These are phyloP conservation scores for Platorchestia sp. DNA, from an alignment of 1,140 invertebrate genomes.

Conservation along the genomic window DNA sequence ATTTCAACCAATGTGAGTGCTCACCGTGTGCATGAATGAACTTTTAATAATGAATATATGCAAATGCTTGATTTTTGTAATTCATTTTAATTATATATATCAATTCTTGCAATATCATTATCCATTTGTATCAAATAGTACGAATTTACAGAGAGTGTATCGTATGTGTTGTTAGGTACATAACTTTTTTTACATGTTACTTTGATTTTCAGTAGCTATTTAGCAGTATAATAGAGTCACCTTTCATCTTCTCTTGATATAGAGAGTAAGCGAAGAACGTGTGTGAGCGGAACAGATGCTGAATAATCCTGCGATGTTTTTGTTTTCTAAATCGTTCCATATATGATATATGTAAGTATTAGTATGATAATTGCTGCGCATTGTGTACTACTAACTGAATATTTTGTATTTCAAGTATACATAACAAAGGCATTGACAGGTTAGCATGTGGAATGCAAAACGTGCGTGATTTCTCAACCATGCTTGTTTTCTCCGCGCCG, in stretches of 20 bases:
- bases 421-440: background rate
- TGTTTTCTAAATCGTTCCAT: background rate
- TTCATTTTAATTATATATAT: no score
- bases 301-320: slow-evolving; percentile 12
- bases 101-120: no score
- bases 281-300: slow-evolving; percentile 7
- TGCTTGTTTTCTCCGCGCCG: slow-evolving; percentile 37
- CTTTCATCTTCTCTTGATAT: slow-evolving; percentile 25
- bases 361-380: background rate
- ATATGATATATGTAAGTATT: background rate
- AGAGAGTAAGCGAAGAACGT: slow-evolving; percentile 35
- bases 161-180: background rate
- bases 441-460: slow-evolving; percentile 23
- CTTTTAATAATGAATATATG: background rate
- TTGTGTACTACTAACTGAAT: background rate
- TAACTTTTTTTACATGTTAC: background rate
- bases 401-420: background rate
- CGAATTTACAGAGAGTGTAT: background rate
- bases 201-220: background rate
- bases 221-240: background rate
- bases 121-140: background rate
- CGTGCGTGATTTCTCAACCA: slow-evolving; percentile 28
- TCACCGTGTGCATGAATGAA: background rate
- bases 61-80: background rate
- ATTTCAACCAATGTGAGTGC: background rate